Conservation (phyloP, 2,797 vertebrate genomes). For the Kryptopterus vitreolus region DNA sequence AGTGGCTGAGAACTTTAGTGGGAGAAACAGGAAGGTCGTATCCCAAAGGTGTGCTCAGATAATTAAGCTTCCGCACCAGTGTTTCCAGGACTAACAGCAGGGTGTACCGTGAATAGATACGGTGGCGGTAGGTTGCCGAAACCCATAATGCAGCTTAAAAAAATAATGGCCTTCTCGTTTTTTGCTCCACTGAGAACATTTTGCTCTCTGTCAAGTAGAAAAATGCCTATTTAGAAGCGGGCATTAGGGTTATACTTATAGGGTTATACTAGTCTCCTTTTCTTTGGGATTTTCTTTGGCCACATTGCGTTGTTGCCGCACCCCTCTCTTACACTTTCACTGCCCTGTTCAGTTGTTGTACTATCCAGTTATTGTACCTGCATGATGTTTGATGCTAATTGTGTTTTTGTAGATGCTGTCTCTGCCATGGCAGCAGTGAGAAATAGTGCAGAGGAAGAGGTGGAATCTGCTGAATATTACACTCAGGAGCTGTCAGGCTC, state of each 20-base stretch:
- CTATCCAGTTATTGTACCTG: constrained; percentile 13
- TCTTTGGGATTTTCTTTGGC: not conserved
- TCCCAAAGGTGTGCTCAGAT: constrained; percentile 77
- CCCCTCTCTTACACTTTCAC: not conserved
- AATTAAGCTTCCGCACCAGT: constrained; percentile 79
- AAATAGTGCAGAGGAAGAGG: constrained; percentile 79
- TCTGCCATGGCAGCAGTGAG: constrained; percentile 83
- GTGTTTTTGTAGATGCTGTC: constrained; percentile 77
- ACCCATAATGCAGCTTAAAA: constrained; percentile 70
- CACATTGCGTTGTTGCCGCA: not conserved
- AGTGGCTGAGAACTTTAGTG: constrained; percentile 73
- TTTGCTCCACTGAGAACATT: constrained; percentile 56
- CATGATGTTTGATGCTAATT: constrained; percentile 59
- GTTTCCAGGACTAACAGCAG: constrained; percentile 79
- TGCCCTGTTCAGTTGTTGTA: constrained; percentile 20
- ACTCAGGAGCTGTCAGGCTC: constrained; percentile 83
- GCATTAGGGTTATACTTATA: constrained; percentile 10
- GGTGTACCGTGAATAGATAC: constrained; percentile 78
- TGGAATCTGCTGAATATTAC: constrained; percentile 75
- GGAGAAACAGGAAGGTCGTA: constrained; percentile 73
- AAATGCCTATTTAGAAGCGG: constrained; percentile 44
- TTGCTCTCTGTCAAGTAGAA: constrained; percentile 44
- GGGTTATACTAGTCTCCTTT: not conserved
- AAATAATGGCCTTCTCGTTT: constrained; percentile 65
- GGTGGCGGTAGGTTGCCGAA: constrained; percentile 72